Base-by-base conservation (phyloP, 2,113 vertebrate species). In the Laterallus jamaicensis region DNA sequence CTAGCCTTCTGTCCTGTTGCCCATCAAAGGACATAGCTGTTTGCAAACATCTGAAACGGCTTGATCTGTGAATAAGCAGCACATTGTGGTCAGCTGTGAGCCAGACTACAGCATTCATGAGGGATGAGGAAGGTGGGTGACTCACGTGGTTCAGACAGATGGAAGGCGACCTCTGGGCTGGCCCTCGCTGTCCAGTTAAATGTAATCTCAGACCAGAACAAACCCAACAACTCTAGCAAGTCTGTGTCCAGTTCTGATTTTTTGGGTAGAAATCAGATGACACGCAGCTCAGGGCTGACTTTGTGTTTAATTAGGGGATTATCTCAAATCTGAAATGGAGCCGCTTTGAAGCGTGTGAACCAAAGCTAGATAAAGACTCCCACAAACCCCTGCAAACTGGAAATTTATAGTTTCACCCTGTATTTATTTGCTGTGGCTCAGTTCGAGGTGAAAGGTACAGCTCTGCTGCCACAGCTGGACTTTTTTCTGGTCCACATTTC, bases 271-370 rank as follows among this genome's bases (percentile, higher is more conserved):
- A 97, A 96, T 92, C 88, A 93, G 95, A 92, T 56, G 93, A 85
- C 77, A 62, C 24, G 94, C 74, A 73, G 66, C 47, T 94, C 92
- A 94, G 58, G 50, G 83, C 80, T 24, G 81, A 70, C 77, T 95
- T 96, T 79, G 74, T 94, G 74, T 95, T 96, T 96, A 97, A 96
- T 97, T 87, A 95, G 95, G 66, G 94, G 95, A 94, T 96, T 96
- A 96, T 95, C 92, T 91, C 86, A 75, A 95, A 95, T 89, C 91
- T 95, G 93, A 94, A 96, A 95, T 76, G 86, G 92, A 95, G 91
- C 91, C 0, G 4, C 95, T 97, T 81, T 85, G 95, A 94, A 97
- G 95, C 37, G 50, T 96, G 92, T 97, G 93, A 97, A 96, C 86
- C 86, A 40, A 66, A 92, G 91, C 55, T 35, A 50, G 83, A 94